These are phyloP conservation scores for Zaprionus gabonicus DNA, from an alignment of 1,140 invertebrate species.

Conservation along the genomic window DNA sequence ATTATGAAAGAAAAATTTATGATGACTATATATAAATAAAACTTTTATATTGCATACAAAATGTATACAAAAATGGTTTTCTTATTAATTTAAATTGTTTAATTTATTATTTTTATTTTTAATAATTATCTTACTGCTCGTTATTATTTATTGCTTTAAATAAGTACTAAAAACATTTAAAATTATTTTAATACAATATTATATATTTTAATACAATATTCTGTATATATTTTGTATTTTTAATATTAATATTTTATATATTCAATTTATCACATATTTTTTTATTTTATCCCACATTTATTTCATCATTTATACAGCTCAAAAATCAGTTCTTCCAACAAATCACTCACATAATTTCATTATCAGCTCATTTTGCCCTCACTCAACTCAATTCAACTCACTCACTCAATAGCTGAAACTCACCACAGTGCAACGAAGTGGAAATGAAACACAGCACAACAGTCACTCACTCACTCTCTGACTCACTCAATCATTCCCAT, in stretches of 20 bases:
- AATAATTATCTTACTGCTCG: too few relatives aligned
- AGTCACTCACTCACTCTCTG: not conserved
- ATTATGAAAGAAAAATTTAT: not conserved
- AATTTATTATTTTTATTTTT: too few relatives aligned
- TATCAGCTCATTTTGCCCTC: not conserved
- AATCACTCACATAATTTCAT: not conserved
- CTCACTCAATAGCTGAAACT: slow-evolving; percentile 39
- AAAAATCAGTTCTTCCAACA: not conserved
- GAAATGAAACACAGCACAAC: slow-evolving; percentile 41
- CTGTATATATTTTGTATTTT: not conserved
- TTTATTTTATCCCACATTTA: not conserved
- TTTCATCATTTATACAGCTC: not conserved
- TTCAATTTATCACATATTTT: not conserved
- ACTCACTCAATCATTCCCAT: slow-evolving; percentile 29
- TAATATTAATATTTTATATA: not conserved
- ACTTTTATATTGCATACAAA: not conserved
- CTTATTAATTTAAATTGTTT: not conserved
- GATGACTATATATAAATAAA: not conserved
- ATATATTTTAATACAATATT: not conserved
- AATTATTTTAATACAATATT: too few relatives aligned
- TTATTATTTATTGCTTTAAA: too few relatives aligned
- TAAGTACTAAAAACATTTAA: too few relatives aligned
- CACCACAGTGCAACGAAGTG: slow-evolving; percentile 30
- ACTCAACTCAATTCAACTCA: slow-evolving; percentile 32
- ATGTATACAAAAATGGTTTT: not conserved